These are phyloP conservation scores for Aphaenogaster rudis DNA, from an alignment of 1,140 invertebrate species.

Conservation along the genomic window DNA sequence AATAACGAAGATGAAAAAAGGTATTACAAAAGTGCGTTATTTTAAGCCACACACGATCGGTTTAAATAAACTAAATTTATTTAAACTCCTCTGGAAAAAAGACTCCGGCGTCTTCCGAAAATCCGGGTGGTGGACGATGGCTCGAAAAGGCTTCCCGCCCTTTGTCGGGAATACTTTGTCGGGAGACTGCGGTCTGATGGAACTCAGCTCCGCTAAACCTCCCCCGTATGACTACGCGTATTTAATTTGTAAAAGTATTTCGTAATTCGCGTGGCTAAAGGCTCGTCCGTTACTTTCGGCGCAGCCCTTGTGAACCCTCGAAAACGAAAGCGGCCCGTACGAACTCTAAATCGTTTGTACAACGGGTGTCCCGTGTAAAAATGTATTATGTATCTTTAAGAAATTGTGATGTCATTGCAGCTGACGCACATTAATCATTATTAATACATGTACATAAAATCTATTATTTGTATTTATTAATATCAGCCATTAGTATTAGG, in stretches of 20 bases:
- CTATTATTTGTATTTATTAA: neutral
- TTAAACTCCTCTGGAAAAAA: constrained; percentile 46
- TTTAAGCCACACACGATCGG: neutral
- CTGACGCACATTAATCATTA: neutral
- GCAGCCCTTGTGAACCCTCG: constrained; percentile 67
- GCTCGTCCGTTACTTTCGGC: constrained; percentile 72
- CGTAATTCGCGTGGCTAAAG: constrained; percentile 81
- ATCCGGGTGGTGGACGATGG: constrained; percentile 65
- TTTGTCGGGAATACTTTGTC: constrained; percentile 83
- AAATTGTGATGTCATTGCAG: neutral
- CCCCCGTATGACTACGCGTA: constrained; percentile 74
- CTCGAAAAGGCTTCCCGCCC: constrained; percentile 70
- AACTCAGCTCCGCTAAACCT: constrained; percentile 75
- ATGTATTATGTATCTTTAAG: neutral
- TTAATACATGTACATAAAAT: neutral
- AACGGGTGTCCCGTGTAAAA: constrained; percentile 70
- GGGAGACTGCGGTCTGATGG: constrained; percentile 82
- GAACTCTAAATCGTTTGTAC: constrained; percentile 69
- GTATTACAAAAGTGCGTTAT: neutral
- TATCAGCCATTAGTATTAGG: neutral
- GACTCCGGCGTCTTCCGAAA: constrained; percentile 66
- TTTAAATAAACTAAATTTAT: constrained; percentile 32
- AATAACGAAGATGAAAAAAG: neutral
- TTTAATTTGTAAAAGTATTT: constrained; percentile 84
- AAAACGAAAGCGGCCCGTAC: constrained; percentile 65